phyloP scores from a whole-genome alignment of 2,113 vertebrate genomes.

The Prinia subflava region DNA sequence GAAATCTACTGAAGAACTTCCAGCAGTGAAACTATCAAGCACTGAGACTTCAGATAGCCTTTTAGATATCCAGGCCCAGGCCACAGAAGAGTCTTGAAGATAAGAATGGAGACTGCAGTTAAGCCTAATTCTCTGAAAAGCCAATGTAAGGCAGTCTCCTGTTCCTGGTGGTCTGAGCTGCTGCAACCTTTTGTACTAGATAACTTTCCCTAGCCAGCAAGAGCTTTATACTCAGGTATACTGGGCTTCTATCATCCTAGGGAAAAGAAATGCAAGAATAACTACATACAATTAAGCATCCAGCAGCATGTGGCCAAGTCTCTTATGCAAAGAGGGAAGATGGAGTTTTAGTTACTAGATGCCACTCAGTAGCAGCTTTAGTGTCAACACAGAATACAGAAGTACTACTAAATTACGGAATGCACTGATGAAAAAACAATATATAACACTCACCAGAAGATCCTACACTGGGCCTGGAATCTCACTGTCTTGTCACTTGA shows the following conservation, averaged over 20 bases:
- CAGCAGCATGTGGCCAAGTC: neutral
- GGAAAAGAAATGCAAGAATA: neutral
- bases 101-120: slow-evolving; percentile 22
- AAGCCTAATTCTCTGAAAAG: slow-evolving; percentile 45
- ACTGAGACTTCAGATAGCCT: slow-evolving; percentile 31
- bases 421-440: neutral
- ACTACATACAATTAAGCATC: neutral
- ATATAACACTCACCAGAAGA: neutral
- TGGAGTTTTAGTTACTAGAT: neutral
- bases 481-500: neutral
- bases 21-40: slow-evolving; percentile 43
- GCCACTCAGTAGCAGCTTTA: neutral
- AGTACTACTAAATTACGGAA: neutral
- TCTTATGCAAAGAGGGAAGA: neutral
- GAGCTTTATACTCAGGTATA: neutral
- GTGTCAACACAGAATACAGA: neutral
- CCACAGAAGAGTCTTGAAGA: slow-evolving; percentile 26
- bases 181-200: neutral
- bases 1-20: slow-evolving; percentile 38
- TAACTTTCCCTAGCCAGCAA: neutral
- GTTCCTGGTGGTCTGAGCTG: neutral
- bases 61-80: slow-evolving; percentile 16
- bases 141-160: neutral
- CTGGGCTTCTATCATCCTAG: neutral
- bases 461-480: neutral